These are phyloP conservation scores for Druceiella hillmani DNA, from an alignment of 2,888 invertebrate species.

Conservation along the genomic window DNA sequence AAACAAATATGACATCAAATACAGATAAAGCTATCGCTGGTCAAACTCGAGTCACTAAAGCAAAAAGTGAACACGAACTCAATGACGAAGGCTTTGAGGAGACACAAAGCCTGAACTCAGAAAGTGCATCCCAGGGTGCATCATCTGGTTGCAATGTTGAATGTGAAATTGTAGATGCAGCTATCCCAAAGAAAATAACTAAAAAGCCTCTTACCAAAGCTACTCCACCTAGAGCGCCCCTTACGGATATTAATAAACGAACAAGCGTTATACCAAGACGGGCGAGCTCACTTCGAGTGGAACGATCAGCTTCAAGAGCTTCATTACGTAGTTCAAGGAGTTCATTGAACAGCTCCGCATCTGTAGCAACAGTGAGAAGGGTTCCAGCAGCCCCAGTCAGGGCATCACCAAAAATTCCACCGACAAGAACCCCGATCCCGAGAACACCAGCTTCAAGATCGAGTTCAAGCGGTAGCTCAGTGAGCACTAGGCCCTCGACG, in stretches of 20 bases:
- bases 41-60: constrained; percentile 50
- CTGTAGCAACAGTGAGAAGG: constrained; percentile 72
- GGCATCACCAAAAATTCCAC: constrained; percentile 47
- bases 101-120: constrained; percentile 81
- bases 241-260: too few species aligned
- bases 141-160: constrained; percentile 71
- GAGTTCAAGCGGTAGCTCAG: constrained; percentile 46
- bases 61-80: constrained; percentile 61
- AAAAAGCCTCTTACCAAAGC: constrained; percentile 17
- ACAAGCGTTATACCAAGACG: constrained; percentile 30
- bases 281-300: constrained; percentile 53
- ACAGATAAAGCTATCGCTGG: constrained; percentile 17
- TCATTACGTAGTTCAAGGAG: constrained; percentile 78
- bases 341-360: constrained; percentile 76
- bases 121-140: constrained; percentile 80
- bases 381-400: constrained; percentile 50
- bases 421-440: constrained; percentile 39
- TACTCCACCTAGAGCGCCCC: too few species aligned
- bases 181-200: constrained; percentile 37
- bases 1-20: too few species aligned
- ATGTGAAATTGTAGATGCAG: constrained; percentile 43
- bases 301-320: constrained; percentile 71
- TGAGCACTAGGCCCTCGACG: constrained; percentile 36
- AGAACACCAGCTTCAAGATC: constrained; percentile 46
- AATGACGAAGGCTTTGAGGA: constrained; percentile 91